Evolutionary conservation across 1,140 invertebrate species (phyloP), one percentile per base, ranked within the genome.

Genomic region (Scaptomyza hsui): DNA sequence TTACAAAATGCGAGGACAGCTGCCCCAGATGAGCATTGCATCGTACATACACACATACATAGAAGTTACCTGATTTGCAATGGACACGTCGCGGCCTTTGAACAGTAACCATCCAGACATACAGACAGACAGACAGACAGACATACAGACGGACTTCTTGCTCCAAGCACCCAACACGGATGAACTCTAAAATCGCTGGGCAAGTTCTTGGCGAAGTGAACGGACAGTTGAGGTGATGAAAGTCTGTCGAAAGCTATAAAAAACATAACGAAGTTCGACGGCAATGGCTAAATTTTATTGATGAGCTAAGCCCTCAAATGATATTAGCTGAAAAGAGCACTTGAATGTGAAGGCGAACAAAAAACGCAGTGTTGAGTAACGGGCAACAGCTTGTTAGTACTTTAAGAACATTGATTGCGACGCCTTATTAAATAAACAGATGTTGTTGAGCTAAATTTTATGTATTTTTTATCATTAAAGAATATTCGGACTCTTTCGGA

Each of bases 1-100:
- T 67, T 72, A 65, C 32, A 21, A 78, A 73, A 78, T 72, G 76
- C 70, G 70, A 55, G 55, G 63, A 70, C 78, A 83, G 78, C 75
- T 75, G 75, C 65, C 79, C 62, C 45, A 42, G 75, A 72, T 82
- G 65, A 85, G 75, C 70, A 72, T 72, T 61, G 47, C 69, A 39
- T 29, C 26, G 47, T 42, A 47, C 59, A 29, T 61, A 16, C 53
- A 24, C 2, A 16, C 19, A 41, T 13, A 26, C 21, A 41, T 12
- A 63, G 16, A 42, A 39, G 60, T 53, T 47, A 70, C 67, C 67
- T 70, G 67, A 64, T 70, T 70, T 44, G 51, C 60, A 55, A 32
- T 16, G 67, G 60, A 55, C 49, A 70, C 49, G 60, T 69, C 49
- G 57, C 59, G 47, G 24, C 45, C 29, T 26, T 56, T 41, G 19